These are phyloP conservation scores for Otocyon megalotis DNA, from an alignment of 2,113 vertebrate genomes.

Conservation along the genomic window DNA sequence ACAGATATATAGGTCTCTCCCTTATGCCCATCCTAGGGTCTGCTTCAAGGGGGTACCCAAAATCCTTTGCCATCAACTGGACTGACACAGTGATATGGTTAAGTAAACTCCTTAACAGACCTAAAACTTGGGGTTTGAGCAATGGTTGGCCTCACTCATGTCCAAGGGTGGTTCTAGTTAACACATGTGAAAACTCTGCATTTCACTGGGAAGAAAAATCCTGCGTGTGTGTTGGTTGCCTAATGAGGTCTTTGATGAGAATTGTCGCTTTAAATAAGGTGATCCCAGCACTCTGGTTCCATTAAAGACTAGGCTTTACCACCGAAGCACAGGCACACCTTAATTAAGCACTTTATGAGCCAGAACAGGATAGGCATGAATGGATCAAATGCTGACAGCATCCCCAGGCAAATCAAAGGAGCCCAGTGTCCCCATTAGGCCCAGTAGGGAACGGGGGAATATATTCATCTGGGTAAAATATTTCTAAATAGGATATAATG, in stretches of 20 bases:
- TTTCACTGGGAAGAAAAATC: background rate
- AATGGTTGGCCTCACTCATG: background rate
- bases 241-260: constrained; percentile 46
- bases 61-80: background rate
- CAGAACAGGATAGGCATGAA: background rate
- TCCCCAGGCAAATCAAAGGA: constrained; percentile 66
- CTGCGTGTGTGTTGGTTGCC: background rate
- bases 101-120: background rate
- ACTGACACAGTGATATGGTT: background rate
- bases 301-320: constrained; percentile 59
- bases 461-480: background rate
- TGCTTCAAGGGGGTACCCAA: background rate
- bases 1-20: background rate
- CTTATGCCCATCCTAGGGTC: accelerated
- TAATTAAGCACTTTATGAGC: constrained; percentile 77
- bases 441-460: background rate
- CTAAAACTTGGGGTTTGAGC: background rate
- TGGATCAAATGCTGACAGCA: constrained; percentile 65
- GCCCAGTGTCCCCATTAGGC: constrained; percentile 13
- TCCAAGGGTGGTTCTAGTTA: background rate
- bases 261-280: constrained; percentile 60
- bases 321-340: background rate
- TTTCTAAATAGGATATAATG: constrained; percentile 11
- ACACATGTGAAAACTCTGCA: background rate
- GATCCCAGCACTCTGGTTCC: constrained; percentile 39